phyloP scores from a whole-genome alignment of 2,113 vertebrate species.

The Megaceryle maxima region DNA sequence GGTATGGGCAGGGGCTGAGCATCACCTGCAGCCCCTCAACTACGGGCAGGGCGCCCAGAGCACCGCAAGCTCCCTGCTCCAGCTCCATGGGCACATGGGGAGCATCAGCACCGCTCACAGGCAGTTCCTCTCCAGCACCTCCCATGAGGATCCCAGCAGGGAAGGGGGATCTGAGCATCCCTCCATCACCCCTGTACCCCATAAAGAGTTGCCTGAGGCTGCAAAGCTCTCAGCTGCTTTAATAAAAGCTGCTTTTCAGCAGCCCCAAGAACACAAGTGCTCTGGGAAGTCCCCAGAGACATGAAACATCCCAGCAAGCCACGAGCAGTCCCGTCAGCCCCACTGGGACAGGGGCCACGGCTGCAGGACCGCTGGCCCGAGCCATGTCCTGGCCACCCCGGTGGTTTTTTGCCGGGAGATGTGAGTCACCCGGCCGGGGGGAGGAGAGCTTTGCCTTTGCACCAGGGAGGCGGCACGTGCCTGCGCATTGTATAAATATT shows the following conservation, averaged over 20 bases:
- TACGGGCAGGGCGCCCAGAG: not conserved
- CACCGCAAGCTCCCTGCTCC: not conserved
- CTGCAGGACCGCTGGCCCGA: not conserved
- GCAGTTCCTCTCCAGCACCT: not conserved
- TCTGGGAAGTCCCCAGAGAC: not conserved
- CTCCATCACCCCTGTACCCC: not conserved
- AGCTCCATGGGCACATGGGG: not conserved
- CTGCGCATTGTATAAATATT: constrained; percentile 64
- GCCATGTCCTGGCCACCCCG: not conserved
- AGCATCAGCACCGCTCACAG: not conserved
- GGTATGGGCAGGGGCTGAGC: not conserved
- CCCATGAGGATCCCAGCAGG: rapidly evolving
- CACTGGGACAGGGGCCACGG: not conserved
- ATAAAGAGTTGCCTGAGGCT: not conserved
- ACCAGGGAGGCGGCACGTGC: constrained; percentile 46
- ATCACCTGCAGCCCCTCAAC: rapidly evolving
- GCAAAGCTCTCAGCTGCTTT: not conserved
- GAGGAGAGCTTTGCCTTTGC: constrained; percentile 22
- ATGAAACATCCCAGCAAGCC: not conserved
- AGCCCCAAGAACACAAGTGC: not conserved
- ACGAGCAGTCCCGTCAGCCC: not conserved
- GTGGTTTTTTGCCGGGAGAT: not conserved
- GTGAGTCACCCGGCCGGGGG: not conserved
- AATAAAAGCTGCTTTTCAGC: not conserved
- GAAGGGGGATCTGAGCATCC: not conserved